Conservation (phyloP, 2,888 invertebrate genomes). For the Plagiodera versicolora region DNA sequence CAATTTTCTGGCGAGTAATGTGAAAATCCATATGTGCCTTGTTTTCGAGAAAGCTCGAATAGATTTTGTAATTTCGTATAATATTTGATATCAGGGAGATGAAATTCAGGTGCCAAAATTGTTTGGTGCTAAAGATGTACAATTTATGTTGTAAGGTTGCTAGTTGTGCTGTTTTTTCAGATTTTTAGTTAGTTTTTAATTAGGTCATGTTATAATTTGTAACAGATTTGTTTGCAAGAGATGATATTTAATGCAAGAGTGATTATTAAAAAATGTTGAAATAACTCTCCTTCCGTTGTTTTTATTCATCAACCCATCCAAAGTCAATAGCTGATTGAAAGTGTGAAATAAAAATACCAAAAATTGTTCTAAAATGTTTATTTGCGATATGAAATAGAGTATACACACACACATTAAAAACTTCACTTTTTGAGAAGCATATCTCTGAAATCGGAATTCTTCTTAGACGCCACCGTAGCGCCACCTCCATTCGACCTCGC, state of each 20-base stretch:
- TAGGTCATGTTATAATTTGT: slow-evolving; percentile 24
- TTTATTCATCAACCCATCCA: too few species aligned
- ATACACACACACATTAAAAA: not conserved
- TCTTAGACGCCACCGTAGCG: slow-evolving; percentile 42
- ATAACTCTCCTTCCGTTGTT: slow-evolving; percentile 21
- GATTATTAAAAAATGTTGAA: slow-evolving; percentile 34
- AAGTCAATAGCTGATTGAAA: too few species aligned
- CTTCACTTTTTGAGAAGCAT: slow-evolving; percentile 4
- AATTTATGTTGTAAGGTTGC: slow-evolving; percentile 24
- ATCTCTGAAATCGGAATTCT: slow-evolving; percentile 44
- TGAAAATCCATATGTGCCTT: not conserved
- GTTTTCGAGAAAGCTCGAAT: not conserved
- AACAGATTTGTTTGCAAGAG: slow-evolving; percentile 17
- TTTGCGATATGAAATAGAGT: not conserved
- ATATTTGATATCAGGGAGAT: not conserved
- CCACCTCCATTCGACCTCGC: slow-evolving; percentile 22
- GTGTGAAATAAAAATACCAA: too few species aligned
- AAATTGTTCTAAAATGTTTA: too few species aligned
- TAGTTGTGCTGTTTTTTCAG: slow-evolving; percentile 28
- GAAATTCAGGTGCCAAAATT: slow-evolving; percentile 7
- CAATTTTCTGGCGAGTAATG: not conserved
- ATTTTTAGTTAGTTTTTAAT: slow-evolving; percentile 15
- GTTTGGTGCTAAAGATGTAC: not conserved
- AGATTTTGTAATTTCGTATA: not conserved
- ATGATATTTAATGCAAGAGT: slow-evolving; percentile 29